Base-by-base conservation (phyloP, 2,797 vertebrate genomes). In the Simalia tracyae region DNA sequence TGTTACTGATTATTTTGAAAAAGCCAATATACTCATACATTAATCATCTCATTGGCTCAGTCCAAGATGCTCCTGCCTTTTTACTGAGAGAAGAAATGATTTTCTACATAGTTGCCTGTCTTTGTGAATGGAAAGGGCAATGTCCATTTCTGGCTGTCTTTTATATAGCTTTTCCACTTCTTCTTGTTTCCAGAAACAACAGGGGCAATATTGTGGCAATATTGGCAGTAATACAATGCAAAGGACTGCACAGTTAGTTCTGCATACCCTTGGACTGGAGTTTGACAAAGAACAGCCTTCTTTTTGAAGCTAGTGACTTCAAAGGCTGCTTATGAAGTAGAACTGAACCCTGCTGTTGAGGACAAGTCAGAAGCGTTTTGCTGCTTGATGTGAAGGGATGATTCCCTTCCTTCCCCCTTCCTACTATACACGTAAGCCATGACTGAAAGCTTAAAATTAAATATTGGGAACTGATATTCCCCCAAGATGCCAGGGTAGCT, bases 1-100 rank as follows among this genome's bases (percentile, higher is more conserved):
- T 54, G 84, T 92, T 90, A 87, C 11, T 89, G 5, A 66, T 2
- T 68, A 86, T 86, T 94, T 93, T 72, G 2, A 88, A 90, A 94
- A 24, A 31, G 0, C 72, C 60, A 61, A 11, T 56, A 42, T 85
- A 59, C 0, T 31, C 54, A 3, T 87, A 63, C 28, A 64, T 84
- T 88, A 76, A 59, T 60, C 8, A 57, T 92, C 72, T 84, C 46
- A 64, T 5, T 54, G 60, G 12, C 24, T 91, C 86, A 90, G 22
- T 56, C 61, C 12, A 19, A 93, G 14, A 50, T 7, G 85, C 50
- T 15, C 15, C 12, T 60, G 0, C 1, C 60, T 7, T 66, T 85
- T 59, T 89, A 2, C 31, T 90, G 72, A 36, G 31, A 56, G 89
- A 93, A 7, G 86, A 92, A 91, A 1, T 5, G 85, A 4, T 15